A percentile compares a stretch with the other conserved stretches of the same genome.
Conservation (phyloP, 2,113 vertebrate genomes). For the Echinops telfairi region DNA sequence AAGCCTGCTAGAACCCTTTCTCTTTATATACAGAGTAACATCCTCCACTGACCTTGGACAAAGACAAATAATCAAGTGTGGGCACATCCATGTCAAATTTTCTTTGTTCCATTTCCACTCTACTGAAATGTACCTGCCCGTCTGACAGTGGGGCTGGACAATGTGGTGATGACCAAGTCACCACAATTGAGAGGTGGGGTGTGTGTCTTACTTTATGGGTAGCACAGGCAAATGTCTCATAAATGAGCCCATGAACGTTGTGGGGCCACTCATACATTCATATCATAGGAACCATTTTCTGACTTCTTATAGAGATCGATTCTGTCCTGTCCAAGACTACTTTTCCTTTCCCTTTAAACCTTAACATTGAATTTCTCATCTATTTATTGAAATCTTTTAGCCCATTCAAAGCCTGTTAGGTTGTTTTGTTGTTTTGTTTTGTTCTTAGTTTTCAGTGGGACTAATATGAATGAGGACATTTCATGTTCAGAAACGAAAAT, state of each 20-base stretch:
- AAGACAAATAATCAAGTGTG: not conserved
- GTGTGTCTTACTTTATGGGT: not conserved
- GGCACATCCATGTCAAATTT: not conserved
- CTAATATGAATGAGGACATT: not conserved
- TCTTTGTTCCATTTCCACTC: not conserved
- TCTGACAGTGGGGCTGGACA: not conserved
- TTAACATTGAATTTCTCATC: not conserved
- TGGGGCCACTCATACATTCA: not conserved
- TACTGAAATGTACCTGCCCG: not conserved
- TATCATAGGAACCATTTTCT: too few relatives aligned
- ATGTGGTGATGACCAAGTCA: not conserved
- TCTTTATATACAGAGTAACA: not conserved
- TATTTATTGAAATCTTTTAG: not conserved
- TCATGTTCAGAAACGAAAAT: not conserved
- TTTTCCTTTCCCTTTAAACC: not conserved
- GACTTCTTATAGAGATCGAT: not conserved
- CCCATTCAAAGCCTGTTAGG: too few relatives aligned
- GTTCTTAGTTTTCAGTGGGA: not conserved
- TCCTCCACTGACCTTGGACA: not conserved
- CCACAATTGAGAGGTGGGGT: not conserved
- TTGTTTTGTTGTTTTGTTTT: too few relatives aligned
- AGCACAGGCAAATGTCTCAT: not conserved
- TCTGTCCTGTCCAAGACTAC: not conserved
- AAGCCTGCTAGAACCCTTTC: not conserved
- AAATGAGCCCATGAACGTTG: not conserved